phyloP scores from a whole-genome alignment of 1,140 invertebrate genomes.

The Drosophila orosa region DNA sequence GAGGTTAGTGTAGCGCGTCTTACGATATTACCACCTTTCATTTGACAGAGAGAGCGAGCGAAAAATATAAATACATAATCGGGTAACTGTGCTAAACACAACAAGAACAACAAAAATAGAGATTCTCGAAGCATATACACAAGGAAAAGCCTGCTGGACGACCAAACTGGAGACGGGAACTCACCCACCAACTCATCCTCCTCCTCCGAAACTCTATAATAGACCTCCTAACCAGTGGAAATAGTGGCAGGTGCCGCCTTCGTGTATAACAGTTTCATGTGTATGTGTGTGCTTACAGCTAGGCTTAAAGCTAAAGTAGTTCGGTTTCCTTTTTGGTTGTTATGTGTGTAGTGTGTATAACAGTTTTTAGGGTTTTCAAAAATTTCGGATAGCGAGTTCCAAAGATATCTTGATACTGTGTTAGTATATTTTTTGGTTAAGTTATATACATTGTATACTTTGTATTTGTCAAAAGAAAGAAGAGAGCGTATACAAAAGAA shows the following conservation, averaged over 20 bases:
- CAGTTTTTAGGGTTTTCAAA: conserved; percentile 29
- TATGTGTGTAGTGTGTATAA: conserved; percentile 51
- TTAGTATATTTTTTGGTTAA: conserved; percentile 73
- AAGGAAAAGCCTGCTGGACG: conserved; percentile 64
- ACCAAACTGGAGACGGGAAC: conserved; percentile 41
- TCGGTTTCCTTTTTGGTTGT: conserved; percentile 16
- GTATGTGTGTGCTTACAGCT: conserved; percentile 33
- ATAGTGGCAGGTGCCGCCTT: conserved; percentile 3
- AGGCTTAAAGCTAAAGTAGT: conserved; percentile 46
- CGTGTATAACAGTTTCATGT: conserved; percentile 24
- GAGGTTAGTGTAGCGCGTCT: conserved; percentile 79
- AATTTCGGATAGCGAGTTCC: conserved; percentile 15
- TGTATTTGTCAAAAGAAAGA: conserved; percentile 43
- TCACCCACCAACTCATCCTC: conserved; percentile 39
- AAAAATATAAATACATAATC: conserved; percentile 33
- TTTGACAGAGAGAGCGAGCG: conserved; percentile 32
- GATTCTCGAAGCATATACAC: conserved; percentile 83
- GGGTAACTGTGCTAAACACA: conserved; percentile 71
- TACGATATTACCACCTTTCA: conserved; percentile 79
- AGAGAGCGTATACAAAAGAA: conserved; percentile 47
- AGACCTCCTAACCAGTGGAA: conserved; percentile 32
- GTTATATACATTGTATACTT: conserved; percentile 51
- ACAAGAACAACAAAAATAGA: conserved; percentile 83
- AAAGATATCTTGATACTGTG: conserved; percentile 54
- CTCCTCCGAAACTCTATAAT: conserved; percentile 26